Evolutionary conservation across 2,113 vertebrate genomes (phyloP).

Genomic region (Heptranchias perlo): DNA sequence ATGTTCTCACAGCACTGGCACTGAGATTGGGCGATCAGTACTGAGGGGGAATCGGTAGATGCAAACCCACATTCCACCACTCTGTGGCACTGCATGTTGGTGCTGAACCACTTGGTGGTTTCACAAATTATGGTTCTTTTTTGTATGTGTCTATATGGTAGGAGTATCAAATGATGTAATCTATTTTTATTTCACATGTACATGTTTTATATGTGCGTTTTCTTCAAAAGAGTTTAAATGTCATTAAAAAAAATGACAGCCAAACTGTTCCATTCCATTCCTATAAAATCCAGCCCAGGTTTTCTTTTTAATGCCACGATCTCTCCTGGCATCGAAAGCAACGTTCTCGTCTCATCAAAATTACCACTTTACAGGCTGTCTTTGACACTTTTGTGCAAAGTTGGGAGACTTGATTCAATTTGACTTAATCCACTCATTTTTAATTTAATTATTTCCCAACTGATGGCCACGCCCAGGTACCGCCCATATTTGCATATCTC

Average conservation of each 20-base stretch:
- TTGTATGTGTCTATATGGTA: not conserved
- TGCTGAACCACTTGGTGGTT: not conserved
- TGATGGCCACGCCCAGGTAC: not conserved
- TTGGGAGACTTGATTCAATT: not conserved
- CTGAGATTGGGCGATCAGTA: not conserved
- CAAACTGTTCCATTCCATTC: not conserved
- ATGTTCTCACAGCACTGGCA: not conserved
- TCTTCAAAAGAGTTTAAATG: not conserved
- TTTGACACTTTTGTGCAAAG: not conserved
- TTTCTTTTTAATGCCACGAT: not conserved
- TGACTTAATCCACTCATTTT: not conserved
- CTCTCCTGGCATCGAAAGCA: not conserved
- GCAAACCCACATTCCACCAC: not conserved
- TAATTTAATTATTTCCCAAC: not conserved
- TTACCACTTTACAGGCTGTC: not conserved
- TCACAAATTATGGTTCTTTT: not conserved
- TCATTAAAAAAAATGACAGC: not conserved
- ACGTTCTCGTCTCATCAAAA: not conserved
- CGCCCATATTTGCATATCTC: conserved; percentile 21
- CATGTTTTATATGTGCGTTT: not conserved
- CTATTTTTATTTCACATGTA: not conserved
- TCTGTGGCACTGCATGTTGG: not conserved
- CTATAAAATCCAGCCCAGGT: not conserved
- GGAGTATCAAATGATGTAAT: not conserved
- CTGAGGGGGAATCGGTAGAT: not conserved